These are phyloP conservation scores for Upupa epops DNA, from an alignment of 2,113 vertebrate species.

Conservation along the genomic window DNA sequence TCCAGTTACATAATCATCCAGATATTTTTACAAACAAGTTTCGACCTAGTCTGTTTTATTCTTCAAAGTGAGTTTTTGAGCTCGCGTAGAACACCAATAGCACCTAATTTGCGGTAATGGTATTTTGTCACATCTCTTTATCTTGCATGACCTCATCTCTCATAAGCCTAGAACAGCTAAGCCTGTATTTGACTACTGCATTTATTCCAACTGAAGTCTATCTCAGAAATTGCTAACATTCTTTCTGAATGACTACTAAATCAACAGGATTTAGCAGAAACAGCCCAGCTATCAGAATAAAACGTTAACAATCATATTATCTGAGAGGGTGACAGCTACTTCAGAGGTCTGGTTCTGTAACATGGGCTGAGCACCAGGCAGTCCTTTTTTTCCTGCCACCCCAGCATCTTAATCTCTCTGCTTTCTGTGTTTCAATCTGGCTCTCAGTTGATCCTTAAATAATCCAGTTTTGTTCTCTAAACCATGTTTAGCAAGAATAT, in stretches of 20 bases:
- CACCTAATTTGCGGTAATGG: neutral
- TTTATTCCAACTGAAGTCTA: neutral
- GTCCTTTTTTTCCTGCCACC: neutral
- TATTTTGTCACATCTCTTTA: neutral
- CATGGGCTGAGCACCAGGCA: neutral
- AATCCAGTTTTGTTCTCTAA: neutral
- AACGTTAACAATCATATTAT: accelerated
- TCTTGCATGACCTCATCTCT: neutral
- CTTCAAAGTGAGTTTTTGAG: neutral
- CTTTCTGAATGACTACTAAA: neutral
- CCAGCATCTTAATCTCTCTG: neutral
- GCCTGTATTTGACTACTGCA: neutral
- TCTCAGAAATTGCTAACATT: neutral
- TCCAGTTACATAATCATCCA: neutral
- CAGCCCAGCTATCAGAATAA: neutral
- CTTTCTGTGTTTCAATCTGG: neutral
- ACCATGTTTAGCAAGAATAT: neutral
- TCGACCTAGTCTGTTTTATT: neutral
- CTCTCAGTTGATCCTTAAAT: neutral
- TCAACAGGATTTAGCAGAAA: neutral
- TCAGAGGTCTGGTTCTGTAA: neutral
- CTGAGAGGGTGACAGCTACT: neutral
- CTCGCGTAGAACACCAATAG: neutral
- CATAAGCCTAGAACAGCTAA: neutral
- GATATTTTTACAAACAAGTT: neutral